phyloP scores from a whole-genome alignment of 2,797 vertebrate genomes.

The Falco novaeseelandiae region DNA sequence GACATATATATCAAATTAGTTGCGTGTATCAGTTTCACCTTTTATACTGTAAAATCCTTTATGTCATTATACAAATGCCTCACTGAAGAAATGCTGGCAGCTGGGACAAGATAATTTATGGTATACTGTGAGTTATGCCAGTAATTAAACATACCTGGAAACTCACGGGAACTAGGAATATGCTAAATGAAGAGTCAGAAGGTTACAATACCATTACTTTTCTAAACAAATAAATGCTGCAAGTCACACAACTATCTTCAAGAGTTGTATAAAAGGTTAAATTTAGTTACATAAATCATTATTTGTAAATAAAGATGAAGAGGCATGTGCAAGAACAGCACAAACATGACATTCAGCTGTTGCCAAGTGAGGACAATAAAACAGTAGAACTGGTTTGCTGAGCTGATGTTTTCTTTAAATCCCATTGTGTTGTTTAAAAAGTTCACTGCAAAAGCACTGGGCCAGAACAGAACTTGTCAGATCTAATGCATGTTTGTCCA shows the following conservation, averaged over 20 bases:
- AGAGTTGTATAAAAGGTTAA: not conserved
- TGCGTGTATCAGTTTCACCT: not conserved
- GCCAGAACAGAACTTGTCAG: constrained; percentile 12
- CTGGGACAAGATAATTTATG: not conserved
- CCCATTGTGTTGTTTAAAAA: constrained; percentile 21
- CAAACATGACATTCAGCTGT: constrained; percentile 25
- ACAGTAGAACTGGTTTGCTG: constrained; percentile 14
- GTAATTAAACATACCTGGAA: not conserved
- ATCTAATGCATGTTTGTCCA: not conserved
- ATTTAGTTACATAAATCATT: not conserved
- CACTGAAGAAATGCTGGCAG: not conserved
- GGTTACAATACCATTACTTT: not conserved
- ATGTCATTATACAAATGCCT: not conserved
- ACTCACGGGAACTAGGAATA: not conserved
- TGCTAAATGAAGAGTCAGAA: not conserved
- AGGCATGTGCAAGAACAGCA: constrained; percentile 30
- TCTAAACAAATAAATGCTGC: not conserved
- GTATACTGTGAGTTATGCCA: not conserved
- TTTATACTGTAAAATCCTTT: not conserved
- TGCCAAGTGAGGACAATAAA: constrained; percentile 32
- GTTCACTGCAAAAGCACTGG: constrained; percentile 9
- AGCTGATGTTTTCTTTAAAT: constrained; percentile 36
- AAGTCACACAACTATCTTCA: not conserved
- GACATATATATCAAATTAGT: not conserved
- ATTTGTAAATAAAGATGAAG: not conserved